Evolutionary conservation across 2,113 vertebrate species (phyloP).

Genomic region (Pyrgilauda ruficollis): DNA sequence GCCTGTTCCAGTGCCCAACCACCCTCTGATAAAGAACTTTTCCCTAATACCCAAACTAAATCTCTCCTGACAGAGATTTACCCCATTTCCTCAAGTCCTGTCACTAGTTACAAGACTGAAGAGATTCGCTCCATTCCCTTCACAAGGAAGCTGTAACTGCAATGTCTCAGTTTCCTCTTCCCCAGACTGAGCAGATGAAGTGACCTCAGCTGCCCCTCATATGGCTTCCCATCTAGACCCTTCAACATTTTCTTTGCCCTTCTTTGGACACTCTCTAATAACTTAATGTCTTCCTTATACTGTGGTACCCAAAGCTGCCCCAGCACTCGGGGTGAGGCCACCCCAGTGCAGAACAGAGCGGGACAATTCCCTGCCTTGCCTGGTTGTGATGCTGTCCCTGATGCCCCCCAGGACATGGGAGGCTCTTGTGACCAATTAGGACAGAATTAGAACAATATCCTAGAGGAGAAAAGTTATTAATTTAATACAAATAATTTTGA

Average conservation of each 20-base stretch:
- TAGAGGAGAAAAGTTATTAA: neutral
- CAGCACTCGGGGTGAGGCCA: rapidly evolving
- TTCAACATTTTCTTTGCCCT: neutral
- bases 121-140: neutral
- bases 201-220: rapidly evolving
- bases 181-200: neutral
- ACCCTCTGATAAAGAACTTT: neutral
- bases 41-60: neutral
- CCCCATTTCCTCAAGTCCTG: neutral
- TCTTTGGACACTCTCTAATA: neutral
- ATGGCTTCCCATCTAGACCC: rapidly evolving
- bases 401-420: rapidly evolving
- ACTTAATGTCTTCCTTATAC: rapidly evolving
- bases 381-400: rapidly evolving
- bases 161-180: neutral
- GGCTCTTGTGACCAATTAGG: no score
- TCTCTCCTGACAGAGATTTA: neutral
- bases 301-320: rapidly evolving
- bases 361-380: neutral
- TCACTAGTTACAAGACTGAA: neutral
- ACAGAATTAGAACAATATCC: neutral
- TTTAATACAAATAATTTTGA: neutral
- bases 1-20: neutral
- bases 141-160: rapidly evolving
- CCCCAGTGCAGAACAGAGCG: rapidly evolving